Percentiles rank a stretch among this genome's conserved stretches.
Conservation (phyloP, 2,888 invertebrate species). For the Andrena haemorrhoa region DNA sequence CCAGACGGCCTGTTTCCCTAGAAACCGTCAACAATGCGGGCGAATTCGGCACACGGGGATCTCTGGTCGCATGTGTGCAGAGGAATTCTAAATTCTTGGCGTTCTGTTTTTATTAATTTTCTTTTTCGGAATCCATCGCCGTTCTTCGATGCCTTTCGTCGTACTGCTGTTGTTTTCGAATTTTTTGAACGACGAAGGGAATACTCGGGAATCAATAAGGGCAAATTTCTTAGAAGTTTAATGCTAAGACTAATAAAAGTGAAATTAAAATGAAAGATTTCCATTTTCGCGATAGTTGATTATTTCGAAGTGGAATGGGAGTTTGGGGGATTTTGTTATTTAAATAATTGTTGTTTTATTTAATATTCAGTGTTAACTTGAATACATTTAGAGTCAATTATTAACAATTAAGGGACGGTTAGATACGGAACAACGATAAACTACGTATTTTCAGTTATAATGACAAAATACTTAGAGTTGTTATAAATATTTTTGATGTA, state of each 20-base stretch:
- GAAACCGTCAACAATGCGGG: slow-evolving; percentile 82
- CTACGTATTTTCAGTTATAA: no score
- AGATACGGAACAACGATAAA: no score
- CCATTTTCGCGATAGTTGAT: no score
- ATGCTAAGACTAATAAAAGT: not conserved
- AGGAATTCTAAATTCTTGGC: slow-evolving; percentile 2
- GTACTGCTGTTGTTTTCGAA: not conserved
- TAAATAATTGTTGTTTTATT: no score
- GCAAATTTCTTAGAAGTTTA: not conserved
- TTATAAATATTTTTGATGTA: no score
- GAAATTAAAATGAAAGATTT: no score
- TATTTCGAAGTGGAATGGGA: no score
- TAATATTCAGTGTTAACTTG: no score
- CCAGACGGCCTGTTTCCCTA: slow-evolving; percentile 79
- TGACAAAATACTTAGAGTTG: no score
- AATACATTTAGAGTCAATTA: no score
- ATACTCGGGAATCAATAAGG: not conserved
- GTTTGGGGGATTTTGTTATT: no score
- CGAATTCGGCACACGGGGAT: slow-evolving; percentile 56
- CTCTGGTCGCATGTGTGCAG: slow-evolving; percentile 1
- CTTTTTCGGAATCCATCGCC: not conserved
- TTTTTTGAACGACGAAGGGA: not conserved
- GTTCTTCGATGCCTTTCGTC: not conserved
- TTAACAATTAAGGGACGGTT: no score
- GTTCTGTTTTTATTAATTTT: not conserved